These are phyloP conservation scores for Epirrhoe alternata DNA, from an alignment of 2,888 invertebrate species.

Conservation along the genomic window DNA sequence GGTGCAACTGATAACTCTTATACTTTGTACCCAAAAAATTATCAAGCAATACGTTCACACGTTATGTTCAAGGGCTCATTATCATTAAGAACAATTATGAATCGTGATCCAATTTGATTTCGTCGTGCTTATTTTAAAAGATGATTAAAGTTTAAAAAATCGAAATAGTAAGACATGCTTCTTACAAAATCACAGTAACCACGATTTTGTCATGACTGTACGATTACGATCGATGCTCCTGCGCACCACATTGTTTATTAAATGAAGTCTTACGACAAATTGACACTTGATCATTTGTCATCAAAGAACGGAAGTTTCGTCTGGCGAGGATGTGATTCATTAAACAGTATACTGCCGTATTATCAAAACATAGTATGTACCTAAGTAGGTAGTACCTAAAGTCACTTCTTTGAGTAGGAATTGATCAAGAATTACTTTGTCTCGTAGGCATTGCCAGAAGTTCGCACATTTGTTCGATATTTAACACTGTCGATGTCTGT, in stretches of 20 bases:
- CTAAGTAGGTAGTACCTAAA: neutral
- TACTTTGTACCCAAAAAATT: slow-evolving; percentile 23
- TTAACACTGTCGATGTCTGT: slow-evolving; percentile 64
- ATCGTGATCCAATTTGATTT: too few relatives aligned
- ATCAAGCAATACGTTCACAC: neutral
- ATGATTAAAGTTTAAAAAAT: too few relatives aligned
- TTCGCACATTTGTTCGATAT: slow-evolving; percentile 64
- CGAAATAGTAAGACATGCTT: neutral
- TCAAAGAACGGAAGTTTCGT: slow-evolving; percentile 41
- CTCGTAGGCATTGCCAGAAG: slow-evolving; percentile 39
- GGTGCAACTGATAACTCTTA: slow-evolving; percentile 42
- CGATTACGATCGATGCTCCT: slow-evolving; percentile 4
- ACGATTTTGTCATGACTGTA: neutral
- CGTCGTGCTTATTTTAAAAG: too few relatives aligned
- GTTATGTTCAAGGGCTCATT: too few relatives aligned
- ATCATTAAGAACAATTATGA: neutral
- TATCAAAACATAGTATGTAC: neutral
- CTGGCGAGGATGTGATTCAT: slow-evolving; percentile 45
- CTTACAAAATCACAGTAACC: neutral
- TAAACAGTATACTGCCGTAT: slow-evolving; percentile 12
- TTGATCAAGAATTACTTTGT: neutral
- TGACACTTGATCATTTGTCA: slow-evolving; percentile 48
- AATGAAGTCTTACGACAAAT: slow-evolving; percentile 44
- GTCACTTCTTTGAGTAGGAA: neutral
- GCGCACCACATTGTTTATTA: slow-evolving; percentile 29